These are phyloP conservation scores for Oreochromis mossambicus DNA, from an alignment of 2,797 vertebrate species.

Conservation along the genomic window DNA sequence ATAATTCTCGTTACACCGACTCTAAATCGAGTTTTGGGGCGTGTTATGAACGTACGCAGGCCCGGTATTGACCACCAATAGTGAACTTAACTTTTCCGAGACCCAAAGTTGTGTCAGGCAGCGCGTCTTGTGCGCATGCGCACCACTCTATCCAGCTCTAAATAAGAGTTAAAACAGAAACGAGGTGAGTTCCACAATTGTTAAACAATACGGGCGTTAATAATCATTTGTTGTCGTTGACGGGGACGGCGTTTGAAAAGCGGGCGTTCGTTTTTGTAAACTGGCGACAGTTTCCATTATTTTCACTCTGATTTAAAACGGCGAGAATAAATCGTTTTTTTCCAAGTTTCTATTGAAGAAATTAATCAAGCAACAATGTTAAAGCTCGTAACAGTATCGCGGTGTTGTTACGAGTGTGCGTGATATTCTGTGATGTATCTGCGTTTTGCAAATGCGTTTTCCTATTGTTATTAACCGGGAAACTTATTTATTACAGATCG, in stretches of 20 bases:
- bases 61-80: conserved; percentile 46
- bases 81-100: conserved; percentile 78
- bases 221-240: conserved; percentile 35
- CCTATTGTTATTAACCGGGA: conserved; percentile 59
- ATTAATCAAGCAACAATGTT: conserved; percentile 74
- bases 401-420: conserved; percentile 16
- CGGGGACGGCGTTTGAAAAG: conserved; percentile 19
- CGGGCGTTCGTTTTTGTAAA: conserved; percentile 17
- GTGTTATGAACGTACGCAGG: conserved; percentile 20
- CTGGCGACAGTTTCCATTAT: conserved; percentile 42
- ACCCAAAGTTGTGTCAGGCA: conserved; percentile 81
- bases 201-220: conserved; percentile 53
- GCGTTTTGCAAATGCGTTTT: conserved; percentile 55
- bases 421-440: conserved; percentile 9
- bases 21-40: conserved; percentile 15
- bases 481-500: conserved; percentile 82
- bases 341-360: conserved; percentile 83
- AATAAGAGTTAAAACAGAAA: conserved; percentile 87
- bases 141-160: conserved; percentile 75
- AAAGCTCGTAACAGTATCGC: conserved; percentile 38
- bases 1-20: background rate
- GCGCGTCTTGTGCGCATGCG: conserved; percentile 80
- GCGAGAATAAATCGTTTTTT: conserved; percentile 74
- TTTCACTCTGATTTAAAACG: conserved; percentile 67
- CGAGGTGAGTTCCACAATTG: conserved; percentile 85